phyloP scores from a whole-genome alignment of 1,140 invertebrate genomes.

The Chelonus insularis region DNA sequence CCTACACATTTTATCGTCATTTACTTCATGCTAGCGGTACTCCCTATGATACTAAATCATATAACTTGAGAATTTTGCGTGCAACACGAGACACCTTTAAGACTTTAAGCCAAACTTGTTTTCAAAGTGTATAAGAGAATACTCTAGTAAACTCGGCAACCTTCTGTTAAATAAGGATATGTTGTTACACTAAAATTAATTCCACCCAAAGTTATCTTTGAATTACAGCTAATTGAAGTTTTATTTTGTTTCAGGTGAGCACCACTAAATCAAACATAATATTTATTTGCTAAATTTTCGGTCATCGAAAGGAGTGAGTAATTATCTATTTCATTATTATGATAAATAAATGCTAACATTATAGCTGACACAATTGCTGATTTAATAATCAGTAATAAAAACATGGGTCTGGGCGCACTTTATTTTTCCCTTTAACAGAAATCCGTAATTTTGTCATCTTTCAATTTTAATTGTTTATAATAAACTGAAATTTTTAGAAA shows the following conservation, averaged over 20 bases:
- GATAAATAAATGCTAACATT: no score
- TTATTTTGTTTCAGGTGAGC: constrained; percentile 22
- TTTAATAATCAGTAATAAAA: no score
- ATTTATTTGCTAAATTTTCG: no score
- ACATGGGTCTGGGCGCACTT: no score
- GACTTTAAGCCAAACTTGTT: constrained; percentile 48
- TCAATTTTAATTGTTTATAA: no score
- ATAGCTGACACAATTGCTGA: no score
- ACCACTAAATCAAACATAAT: background rate
- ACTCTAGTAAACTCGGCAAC: constrained; percentile 41
- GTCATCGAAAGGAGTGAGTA: no score
- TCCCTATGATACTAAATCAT: constrained; percentile 50
- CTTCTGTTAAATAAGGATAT: constrained; percentile 45
- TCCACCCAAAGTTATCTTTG: background rate
- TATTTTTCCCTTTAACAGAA: no score
- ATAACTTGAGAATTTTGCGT: constrained; percentile 56
- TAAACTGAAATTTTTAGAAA: no score
- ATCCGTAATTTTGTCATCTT: no score
- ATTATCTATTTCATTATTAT: no score
- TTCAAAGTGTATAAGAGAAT: constrained; percentile 3
- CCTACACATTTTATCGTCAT: background rate
- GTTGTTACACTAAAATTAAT: constrained; percentile 4
- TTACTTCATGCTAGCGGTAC: constrained; percentile 26
- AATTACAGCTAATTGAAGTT: constrained; percentile 38
- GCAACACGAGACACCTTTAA: constrained; percentile 50